A percentile compares a stretch with the other conserved stretches of the same genome.
Conservation (phyloP, 2,113 vertebrate genomes). For the Ammospiza nelsoni region DNA sequence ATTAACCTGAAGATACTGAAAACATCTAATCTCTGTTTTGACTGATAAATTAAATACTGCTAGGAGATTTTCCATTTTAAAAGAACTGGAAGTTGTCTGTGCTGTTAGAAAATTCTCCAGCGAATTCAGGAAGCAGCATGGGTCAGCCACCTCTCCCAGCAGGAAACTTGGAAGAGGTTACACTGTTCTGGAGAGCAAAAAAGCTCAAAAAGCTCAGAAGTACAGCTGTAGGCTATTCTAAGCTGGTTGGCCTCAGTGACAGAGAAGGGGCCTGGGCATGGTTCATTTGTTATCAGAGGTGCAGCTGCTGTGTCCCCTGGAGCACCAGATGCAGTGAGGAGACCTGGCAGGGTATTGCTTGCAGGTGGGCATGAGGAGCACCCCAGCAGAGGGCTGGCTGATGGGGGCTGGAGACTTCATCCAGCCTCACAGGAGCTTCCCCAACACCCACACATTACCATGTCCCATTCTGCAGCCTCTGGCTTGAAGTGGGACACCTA, state of each 20-base stretch:
- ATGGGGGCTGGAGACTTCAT: not conserved
- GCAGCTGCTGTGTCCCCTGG: not conserved
- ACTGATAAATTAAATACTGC: not conserved
- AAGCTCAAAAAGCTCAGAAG: not conserved
- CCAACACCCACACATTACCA: rapidly evolving
- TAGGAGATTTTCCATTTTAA: not conserved
- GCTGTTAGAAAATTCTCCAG: not conserved
- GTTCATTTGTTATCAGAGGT: not conserved
- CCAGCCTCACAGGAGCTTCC: not conserved
- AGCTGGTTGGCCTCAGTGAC: not conserved
- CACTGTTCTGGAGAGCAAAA: not conserved
- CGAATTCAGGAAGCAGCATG: not conserved
- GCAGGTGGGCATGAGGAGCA: not conserved
- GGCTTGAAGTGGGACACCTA: not conserved
- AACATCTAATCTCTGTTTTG: not conserved
- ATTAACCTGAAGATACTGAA: not conserved
- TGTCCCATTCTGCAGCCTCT: not conserved
- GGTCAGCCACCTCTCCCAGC: not conserved
- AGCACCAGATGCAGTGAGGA: not conserved
- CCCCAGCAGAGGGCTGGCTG: not conserved
- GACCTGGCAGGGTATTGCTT: not conserved
- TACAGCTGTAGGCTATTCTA: not conserved
- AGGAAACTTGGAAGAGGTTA: not conserved
- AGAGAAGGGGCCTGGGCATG: not conserved
- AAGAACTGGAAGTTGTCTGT: not conserved